phyloP scores from a whole-genome alignment of 2,113 vertebrate species.

The Cervus canadensis region DNA sequence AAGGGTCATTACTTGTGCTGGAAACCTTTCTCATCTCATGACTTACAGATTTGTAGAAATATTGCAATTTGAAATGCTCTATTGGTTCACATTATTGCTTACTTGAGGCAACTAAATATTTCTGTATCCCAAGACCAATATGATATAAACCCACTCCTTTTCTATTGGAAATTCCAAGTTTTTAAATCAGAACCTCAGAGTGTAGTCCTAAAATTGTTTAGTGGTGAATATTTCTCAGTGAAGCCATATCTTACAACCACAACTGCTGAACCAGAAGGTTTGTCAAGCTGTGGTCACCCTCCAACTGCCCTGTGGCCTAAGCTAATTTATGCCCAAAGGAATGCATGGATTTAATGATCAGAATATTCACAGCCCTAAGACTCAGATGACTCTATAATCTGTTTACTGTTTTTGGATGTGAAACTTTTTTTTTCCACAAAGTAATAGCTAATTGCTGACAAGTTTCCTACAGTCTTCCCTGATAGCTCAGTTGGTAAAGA shows the following conservation, averaged over 20 bases:
- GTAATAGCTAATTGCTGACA: conserved; percentile 20
- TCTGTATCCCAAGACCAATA: conserved; percentile 13
- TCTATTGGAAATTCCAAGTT: conserved; percentile 22
- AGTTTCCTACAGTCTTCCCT: background rate
- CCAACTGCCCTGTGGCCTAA: background rate
- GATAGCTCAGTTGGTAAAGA: background rate
- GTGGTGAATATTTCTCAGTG: conserved; percentile 45
- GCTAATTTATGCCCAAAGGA: conserved; percentile 35
- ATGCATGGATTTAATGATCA: conserved; percentile 14
- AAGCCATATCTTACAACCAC: conserved; percentile 49
- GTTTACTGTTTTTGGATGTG: background rate
- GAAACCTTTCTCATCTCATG: background rate
- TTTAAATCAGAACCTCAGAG: conserved; percentile 53
- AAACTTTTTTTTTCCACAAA: background rate
- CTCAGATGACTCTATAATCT: background rate
- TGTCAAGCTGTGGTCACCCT: conserved; percentile 34
- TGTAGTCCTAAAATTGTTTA: conserved; percentile 42
- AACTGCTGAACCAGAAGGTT: conserved; percentile 58
- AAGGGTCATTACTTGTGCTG: background rate
- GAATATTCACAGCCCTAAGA: background rate
- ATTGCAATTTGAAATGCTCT: background rate
- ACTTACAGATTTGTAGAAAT: conserved; percentile 12
- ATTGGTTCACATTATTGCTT: background rate
- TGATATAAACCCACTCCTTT: conserved; percentile 18
- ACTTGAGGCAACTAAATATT: conserved; percentile 25